phyloP scores from a whole-genome alignment of 2,797 vertebrate genomes.

The Lagodon rhomboides region DNA sequence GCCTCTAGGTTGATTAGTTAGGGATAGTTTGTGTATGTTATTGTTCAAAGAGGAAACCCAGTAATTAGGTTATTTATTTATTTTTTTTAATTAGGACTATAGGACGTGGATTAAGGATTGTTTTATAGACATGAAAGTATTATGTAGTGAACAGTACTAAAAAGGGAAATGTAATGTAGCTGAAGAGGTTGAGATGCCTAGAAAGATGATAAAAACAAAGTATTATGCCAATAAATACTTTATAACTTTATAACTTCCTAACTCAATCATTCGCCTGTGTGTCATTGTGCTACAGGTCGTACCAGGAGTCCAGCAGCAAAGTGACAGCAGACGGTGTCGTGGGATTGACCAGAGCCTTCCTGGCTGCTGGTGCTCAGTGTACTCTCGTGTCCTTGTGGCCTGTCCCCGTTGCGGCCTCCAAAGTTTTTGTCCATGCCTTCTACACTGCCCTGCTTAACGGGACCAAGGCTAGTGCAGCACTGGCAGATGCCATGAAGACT shows the following conservation, averaged over 20 bases:
- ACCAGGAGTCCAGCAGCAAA: conserved; percentile 95
- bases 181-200: background rate
- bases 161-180: background rate
- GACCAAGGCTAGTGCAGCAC: conserved; percentile 94
- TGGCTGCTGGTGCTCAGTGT: conserved; percentile 96
- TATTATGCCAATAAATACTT: conserved; percentile 14
- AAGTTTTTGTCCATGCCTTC: conserved; percentile 96
- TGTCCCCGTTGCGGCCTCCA: conserved; percentile 95
- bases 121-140: background rate
- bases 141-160: background rate
- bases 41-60: background rate
- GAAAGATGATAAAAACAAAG: conserved; percentile 6
- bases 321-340: conserved; percentile 96
- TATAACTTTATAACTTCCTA: background rate
- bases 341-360: conserved; percentile 95
- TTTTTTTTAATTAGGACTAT: background rate
- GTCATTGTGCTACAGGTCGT: conserved; percentile 82
- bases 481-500: conserved; percentile 96
- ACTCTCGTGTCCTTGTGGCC: conserved; percentile 98
- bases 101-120: background rate
- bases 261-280: conserved; percentile 2
- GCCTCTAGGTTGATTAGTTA: background rate
- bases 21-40: background rate
- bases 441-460: conserved; percentile 95
- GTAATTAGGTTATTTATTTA: background rate